phyloP scores from a whole-genome alignment of 2,797 vertebrate genomes.

The Pangasius djambal region DNA sequence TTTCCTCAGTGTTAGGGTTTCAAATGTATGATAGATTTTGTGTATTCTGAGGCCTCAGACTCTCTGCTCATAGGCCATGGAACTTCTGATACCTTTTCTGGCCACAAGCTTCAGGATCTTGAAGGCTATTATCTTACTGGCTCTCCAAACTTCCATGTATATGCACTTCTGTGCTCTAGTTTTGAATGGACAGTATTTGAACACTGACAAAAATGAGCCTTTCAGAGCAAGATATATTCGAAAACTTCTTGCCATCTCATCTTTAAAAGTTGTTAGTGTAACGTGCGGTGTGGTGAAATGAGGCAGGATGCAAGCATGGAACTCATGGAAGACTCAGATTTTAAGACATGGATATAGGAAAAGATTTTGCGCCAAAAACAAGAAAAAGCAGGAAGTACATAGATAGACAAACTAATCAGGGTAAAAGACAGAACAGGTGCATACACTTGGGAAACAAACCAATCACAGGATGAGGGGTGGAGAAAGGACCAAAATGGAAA shows the following conservation, averaged over 20 bases:
- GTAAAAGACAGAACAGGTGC: not conserved
- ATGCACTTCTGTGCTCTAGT: not conserved
- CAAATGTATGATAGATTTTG: not conserved
- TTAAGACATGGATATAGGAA: too few species aligned
- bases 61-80: not conserved
- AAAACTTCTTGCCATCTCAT: not conserved
- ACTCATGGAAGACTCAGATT: not conserved
- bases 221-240: not conserved
- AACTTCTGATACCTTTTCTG: not conserved
- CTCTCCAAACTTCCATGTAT: not conserved
- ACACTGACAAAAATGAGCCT: not conserved
- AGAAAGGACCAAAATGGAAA: not conserved
- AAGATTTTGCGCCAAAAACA: not conserved
- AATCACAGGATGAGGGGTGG: not conserved
- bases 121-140: not conserved
- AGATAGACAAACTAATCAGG: not conserved
- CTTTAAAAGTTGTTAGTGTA: not conserved
- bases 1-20: not conserved
- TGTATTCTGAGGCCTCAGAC: too few species aligned
- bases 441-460: not conserved
- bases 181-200: not conserved
- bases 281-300: not conserved
- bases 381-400: not conserved
- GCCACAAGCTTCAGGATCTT: not conserved
- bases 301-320: not conserved